Percentiles rank a stretch among this genome's conserved stretches.
Evolutionary conservation across 2,888 invertebrate genomes (phyloP).

Genomic region (Lepeophtheirus nordmannii): DNA sequence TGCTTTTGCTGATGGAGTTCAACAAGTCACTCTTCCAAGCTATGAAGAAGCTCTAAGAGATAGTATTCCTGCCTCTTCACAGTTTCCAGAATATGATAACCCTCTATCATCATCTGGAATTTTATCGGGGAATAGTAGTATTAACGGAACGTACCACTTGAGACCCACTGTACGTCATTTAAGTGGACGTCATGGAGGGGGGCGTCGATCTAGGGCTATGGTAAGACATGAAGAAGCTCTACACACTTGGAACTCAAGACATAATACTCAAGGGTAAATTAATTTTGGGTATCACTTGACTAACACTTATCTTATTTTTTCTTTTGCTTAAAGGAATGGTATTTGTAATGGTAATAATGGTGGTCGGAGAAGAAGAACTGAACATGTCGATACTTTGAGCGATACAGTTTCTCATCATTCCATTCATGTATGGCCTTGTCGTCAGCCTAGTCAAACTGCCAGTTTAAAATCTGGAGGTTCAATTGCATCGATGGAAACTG

Average conservation of each 20-base stretch:
- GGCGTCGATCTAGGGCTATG: not conserved
- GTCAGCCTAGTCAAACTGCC: slow-evolving; percentile 4
- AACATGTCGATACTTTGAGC: slow-evolving; percentile 17
- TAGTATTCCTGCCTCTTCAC: not conserved
- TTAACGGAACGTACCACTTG: not conserved
- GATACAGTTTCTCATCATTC: slow-evolving; percentile 25
- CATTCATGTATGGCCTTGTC: slow-evolving; percentile 14
- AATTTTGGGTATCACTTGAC: not conserved
- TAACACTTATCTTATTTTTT: not conserved
- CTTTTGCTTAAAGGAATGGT: not conserved
- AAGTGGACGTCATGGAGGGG: not conserved
- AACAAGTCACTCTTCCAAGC: slow-evolving; percentile 24
- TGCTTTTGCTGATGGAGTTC: slow-evolving; percentile 28
- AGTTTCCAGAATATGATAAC: slow-evolving; percentile 3
- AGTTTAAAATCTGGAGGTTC: slow-evolving; percentile 13
- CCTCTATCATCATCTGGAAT: not conserved
- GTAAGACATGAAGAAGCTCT: not conserved
- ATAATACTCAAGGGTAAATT: not conserved
- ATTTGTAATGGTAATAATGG: too few relatives aligned
- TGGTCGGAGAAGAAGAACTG: slow-evolving; percentile 5
- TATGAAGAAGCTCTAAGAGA: slow-evolving; percentile 25
- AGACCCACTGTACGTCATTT: not conserved
- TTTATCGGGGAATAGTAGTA: not conserved
- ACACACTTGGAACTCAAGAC: not conserved
- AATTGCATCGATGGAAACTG: not conserved